Evolutionary conservation across 2,888 invertebrate species (phyloP).

Genomic region (Phasia obesa): DNA sequence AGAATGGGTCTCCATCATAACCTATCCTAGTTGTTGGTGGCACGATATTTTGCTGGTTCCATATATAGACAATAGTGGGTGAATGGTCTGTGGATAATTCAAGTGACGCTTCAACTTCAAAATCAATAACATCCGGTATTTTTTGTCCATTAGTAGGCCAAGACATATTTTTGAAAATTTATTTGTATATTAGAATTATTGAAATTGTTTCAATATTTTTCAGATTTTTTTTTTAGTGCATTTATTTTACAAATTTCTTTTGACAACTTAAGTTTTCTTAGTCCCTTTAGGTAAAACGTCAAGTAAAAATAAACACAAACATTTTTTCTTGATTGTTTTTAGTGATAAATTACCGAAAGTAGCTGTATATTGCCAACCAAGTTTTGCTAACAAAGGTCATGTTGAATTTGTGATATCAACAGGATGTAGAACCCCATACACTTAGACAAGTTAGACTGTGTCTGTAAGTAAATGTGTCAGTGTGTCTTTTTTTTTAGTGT

Average conservation of each 20-base stretch:
- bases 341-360: conserved; percentile 24
- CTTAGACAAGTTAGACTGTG: neutral
- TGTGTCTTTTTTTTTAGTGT: neutral
- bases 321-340: neutral
- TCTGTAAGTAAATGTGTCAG: neutral
- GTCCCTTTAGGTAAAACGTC: neutral
- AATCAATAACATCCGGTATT: too few species aligned
- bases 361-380: conserved; percentile 21
- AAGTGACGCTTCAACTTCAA: too few species aligned
- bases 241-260: neutral
- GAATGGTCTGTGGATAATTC: too few species aligned
- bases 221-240: neutral
- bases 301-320: conserved; percentile 9
- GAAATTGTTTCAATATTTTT: neutral
- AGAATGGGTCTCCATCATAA: too few species aligned
- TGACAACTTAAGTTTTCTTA: neutral
- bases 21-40: too few species aligned
- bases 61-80: too few species aligned
- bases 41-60: too few species aligned
- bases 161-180: too few species aligned
- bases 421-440: conserved; percentile 17
- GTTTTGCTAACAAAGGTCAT: conserved; percentile 33
- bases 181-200: too few species aligned
- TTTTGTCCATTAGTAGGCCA: too few species aligned
- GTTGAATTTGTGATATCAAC: conserved; percentile 34